Evolutionary conservation across 2,113 vertebrate species (phyloP), one percentile per base, ranked within the genome.

Genomic region (Anolis sagrei): DNA sequence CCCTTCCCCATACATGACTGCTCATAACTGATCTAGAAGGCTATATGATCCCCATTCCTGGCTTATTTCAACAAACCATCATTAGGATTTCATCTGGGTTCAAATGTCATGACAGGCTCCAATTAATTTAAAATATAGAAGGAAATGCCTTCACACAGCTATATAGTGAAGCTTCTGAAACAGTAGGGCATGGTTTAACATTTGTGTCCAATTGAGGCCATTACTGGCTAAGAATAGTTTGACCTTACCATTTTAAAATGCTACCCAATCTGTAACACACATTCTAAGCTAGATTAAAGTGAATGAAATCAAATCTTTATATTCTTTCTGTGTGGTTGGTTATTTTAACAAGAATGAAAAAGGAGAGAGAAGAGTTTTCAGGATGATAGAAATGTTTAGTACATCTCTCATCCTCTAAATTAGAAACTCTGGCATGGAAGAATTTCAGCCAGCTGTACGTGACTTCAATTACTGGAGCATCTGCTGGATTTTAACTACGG

Each of bases 401-500:
- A 82, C 74, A 76, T 25, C 49, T 81, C 21, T 77, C 19, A 70
- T 77, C 44, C 27, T 72, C 36, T 61, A 82, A 77, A 61, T 77
- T 82, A 82, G 64, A 69, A 69, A 70, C 48, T 13, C 29, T 29
- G 0, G 80, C 76, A 80, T 92, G 87, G 86, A 89, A 83, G 87
- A 81, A 93, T 89, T 87, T 89, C 83, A 92, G 92, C 89, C 93
- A 93, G 92, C 89, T 0, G 0, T 90, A 74, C 89, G 89, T 88
- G 85, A 86, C 89, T 94, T 94, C 90, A 94, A 91, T 83, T 79
- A 83, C 6, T 70, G 25, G 48, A 81, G n/a, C 0, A 5, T 85
- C 88, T 86, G 90, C 89, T 89, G 90, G 91, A 89, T 91, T 94
- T 91, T 87, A 92, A 89, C 89, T 81, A 73, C 25, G 83, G 5